A percentile compares a stretch with the other conserved stretches of the same genome.
Conservation (phyloP, 2,113 vertebrate genomes). For the Petrocephalus microphthalmus region DNA sequence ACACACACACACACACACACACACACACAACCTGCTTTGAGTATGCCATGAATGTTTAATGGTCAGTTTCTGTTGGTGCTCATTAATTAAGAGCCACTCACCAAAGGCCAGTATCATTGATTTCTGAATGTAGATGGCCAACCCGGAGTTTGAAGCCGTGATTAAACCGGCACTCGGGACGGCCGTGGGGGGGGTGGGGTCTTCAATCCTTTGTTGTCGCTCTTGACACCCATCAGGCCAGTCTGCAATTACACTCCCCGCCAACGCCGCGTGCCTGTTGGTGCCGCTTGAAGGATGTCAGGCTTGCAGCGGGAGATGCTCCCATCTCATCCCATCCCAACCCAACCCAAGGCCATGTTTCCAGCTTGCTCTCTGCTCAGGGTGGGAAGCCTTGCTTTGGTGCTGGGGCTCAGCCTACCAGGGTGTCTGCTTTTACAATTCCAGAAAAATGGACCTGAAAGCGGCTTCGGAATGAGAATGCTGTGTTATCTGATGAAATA, state of each 20-base stretch:
- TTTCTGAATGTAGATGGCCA: conserved; percentile 10
- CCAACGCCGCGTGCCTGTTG: background rate
- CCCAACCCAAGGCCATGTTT: background rate
- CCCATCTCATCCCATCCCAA: no score
- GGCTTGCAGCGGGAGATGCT: background rate
- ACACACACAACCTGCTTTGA: background rate
- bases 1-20: no score
- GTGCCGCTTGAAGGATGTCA: background rate
- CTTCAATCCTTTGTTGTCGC: background rate
- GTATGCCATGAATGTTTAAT: background rate
- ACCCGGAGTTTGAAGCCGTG: background rate
- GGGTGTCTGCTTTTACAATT: background rate
- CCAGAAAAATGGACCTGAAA: background rate
- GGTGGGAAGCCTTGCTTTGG: no score
- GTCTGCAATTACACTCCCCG: background rate
- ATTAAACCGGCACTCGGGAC: background rate
- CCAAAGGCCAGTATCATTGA: conserved; percentile 15
- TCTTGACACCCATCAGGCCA: background rate
- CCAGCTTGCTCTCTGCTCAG: conserved; percentile 2
- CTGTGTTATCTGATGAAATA: background rate
- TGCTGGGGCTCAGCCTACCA: background rate
- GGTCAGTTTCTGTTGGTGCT: background rate
- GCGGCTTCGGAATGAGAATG: background rate
- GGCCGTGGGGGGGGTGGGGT: background rate
- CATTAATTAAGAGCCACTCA: conserved; percentile 12